Evolutionary conservation across 2,888 invertebrate species (phyloP), one percentile per base, ranked within the genome.

Genomic region (Ormia ochracea): DNA sequence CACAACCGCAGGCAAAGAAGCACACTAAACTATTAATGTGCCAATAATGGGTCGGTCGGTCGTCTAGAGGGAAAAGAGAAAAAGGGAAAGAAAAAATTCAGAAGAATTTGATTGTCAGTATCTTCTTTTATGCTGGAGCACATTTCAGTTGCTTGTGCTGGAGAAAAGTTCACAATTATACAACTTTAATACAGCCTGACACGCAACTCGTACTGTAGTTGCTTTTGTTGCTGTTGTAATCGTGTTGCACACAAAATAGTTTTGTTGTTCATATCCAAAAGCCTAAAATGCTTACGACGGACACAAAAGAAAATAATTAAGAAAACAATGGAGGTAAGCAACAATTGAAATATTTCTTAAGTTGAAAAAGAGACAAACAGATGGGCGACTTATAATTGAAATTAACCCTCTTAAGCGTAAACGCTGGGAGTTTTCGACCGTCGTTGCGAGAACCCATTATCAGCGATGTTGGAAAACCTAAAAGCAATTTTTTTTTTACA

Each of bases 151-250:
- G n/a, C n/a, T 21, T 38, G 41, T 36, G 26, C 23, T 43, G 28
- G 28, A 63, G 65, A 75, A 76, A 80, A 68, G 41, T 73, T 80
- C 48, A 73, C 56, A 68, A 76, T 76, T 73, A 68, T 80, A 80
- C 61, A 76, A 80, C 76, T 76, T 73, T 76, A 61, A 63, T 76
- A 33, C 41, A 76, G 63, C 61, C 68, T 68, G 76, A 63, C 80
- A 80, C 76, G 80, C 76, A 76, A 80, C 68, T 73, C 61, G 23
- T 31, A 38, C 38, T 58, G 54, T 65, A 58, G 10, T 58, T 58
- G 21, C 43, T 17, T 23, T 50, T 48, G 48, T 17, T 26, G 23
- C 56, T 31, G 12, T 45, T 54, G 2, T 61, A n/a, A n/a, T n/a
- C n/a, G n/a, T 52, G 59, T 66, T 66, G 48, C 54, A 56, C 10